A percentile compares a stretch with the other conserved stretches of the same genome.
Conservation (phyloP, 1,140 invertebrate species). For the Drosophila kikkawai region DNA sequence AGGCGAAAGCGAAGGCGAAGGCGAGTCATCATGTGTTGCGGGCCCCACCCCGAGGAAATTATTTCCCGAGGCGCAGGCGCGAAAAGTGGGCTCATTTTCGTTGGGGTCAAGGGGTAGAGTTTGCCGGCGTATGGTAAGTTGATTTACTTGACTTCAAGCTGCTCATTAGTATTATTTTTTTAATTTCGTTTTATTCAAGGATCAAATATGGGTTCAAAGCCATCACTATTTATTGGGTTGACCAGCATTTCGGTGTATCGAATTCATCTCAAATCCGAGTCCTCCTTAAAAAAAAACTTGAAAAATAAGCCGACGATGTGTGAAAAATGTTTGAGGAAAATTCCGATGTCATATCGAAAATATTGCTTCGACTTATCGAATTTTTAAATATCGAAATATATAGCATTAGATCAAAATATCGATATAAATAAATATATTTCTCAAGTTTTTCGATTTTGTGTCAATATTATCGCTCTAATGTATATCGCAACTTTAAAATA, state of each 20-base stretch:
- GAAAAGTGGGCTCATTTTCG: slow-evolving; percentile 14
- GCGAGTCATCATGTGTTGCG: slow-evolving; percentile 41
- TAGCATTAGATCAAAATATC: too few relatives aligned
- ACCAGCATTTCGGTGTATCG: not conserved
- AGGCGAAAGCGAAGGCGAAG: slow-evolving; percentile 26
- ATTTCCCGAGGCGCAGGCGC: slow-evolving; percentile 56
- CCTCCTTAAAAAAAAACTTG: not conserved
- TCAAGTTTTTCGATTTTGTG: too few relatives aligned
- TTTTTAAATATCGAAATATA: too few relatives aligned
- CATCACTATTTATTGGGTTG: not conserved
- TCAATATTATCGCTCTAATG: too few relatives aligned
- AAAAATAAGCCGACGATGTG: too few relatives aligned
- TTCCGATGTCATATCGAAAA: too few relatives aligned
- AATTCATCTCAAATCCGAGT: not conserved
- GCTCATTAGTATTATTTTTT: not conserved
- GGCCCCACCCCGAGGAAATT: slow-evolving; percentile 58
- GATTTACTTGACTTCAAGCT: slow-evolving; percentile 3
- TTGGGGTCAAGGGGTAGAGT: not conserved
- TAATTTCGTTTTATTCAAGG: not conserved
- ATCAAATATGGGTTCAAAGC: too few relatives aligned
- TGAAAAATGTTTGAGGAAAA: too few relatives aligned
- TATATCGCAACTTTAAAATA: too few relatives aligned
- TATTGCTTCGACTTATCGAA: too few relatives aligned
- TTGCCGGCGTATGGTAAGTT: not conserved
- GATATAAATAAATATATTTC: too few relatives aligned